Base-by-base conservation (phyloP, 2,888 invertebrate species). In the Mermis nigrescens region DNA sequence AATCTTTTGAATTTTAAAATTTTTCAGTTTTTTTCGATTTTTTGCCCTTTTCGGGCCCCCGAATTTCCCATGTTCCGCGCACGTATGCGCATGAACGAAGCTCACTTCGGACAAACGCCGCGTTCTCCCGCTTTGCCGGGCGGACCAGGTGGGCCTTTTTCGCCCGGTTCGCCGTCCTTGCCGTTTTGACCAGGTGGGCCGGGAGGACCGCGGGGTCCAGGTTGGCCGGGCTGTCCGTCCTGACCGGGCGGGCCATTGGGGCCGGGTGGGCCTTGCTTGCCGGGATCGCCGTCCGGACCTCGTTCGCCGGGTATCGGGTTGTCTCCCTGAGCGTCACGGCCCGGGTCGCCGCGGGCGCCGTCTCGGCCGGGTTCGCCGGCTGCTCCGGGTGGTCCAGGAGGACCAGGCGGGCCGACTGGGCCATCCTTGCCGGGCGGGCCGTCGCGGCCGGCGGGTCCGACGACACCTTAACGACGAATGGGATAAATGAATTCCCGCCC, bases 311-410 rank as follows among this genome's bases (percentile, higher is more conserved):
- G 65, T 29, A 64, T 61, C 61, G 66, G 57, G 22, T 63, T 63
- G 59, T 81, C 81, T 48, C 67, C 64, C 53, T 74, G 67, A 46
- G 84, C 52, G 29, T 62, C 26, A 1, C 7, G 22, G 19, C 64
- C 64, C 26, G 65, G 63, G 22, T 2, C 31, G 45, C 65, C 65
- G 27, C 55, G 55, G 7, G 56, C 56, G 7, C 65, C 63, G 31
- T 55, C 45, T 4, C 46, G 45, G 45, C 64, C 85, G 64, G 75
- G 76, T 24, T 71, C 69, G 32, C 84, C 85, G 61, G 69, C 57
- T 4, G 70, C 61, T 24, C 82, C 82, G 52, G 65, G 60, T n/a
- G 28, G 54, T 29, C 54, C 54, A 3, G 54, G 54, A 15, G 48
- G 45, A 12, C 63, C 63, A 1, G 63, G 57, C 29, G 60, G 46